phyloP scores from a whole-genome alignment of 92 coral and sea anemone genomes.

The Muricea muricata region DNA sequence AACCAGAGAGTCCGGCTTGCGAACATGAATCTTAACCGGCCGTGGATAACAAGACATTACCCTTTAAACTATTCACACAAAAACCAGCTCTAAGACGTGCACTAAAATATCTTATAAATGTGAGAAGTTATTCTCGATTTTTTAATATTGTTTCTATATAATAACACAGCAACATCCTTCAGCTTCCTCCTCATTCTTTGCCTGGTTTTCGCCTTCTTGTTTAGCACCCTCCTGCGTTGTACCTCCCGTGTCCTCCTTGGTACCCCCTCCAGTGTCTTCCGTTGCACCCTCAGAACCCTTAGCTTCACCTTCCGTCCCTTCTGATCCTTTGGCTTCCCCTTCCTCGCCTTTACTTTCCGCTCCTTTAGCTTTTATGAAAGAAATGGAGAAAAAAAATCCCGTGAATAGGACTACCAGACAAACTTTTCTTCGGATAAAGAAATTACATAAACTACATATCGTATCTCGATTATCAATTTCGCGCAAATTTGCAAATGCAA shows the following conservation, averaged over 20 bases:
- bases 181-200: background rate
- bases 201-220: background rate
- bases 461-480: too few relatives aligned
- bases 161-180: conserved; percentile 12
- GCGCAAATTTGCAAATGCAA: too few relatives aligned
- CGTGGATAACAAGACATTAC: too few relatives aligned
- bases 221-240: background rate
- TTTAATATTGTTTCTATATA: background rate
- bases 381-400: background rate
- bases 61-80: too few relatives aligned
- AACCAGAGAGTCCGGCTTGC: too few relatives aligned
- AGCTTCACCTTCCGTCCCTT: conserved; percentile 9
- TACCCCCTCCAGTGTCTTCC: background rate
- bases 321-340: background rate
- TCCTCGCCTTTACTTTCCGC: background rate
- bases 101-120: too few relatives aligned
- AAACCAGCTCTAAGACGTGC: too few relatives aligned
- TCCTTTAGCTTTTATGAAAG: background rate
- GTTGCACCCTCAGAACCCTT: background rate
- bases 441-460: background rate
- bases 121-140: background rate
- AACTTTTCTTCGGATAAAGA: background rate
- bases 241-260: conserved; percentile 7
- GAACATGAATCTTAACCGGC: background rate
- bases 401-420: background rate